Conservation (phyloP, 2,113 vertebrate genomes). For the Sinocyclocheilus anophthalmus region DNA sequence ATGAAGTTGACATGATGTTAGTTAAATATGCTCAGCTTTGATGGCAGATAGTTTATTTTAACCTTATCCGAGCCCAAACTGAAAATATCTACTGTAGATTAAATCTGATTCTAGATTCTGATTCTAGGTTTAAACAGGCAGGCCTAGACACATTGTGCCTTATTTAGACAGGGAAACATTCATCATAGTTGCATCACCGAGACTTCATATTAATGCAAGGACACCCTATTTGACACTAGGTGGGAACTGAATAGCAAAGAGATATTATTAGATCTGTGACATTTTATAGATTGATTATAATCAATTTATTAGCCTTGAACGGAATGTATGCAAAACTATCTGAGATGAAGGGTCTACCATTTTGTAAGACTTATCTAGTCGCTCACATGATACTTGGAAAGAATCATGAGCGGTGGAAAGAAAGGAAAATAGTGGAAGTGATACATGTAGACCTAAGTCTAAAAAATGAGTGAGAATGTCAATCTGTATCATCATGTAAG, state of each 20-base stretch:
- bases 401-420: too few species aligned
- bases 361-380: neutral
- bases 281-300: constrained; percentile 4
- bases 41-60: neutral
- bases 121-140: neutral
- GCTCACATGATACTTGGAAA: neutral
- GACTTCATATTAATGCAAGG: neutral
- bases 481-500: neutral
- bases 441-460: too few species aligned
- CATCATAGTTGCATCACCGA: neutral
- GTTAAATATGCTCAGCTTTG: neutral
- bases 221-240: constrained; percentile 3
- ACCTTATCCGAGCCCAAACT: neutral
- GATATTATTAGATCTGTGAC: constrained; percentile 18
- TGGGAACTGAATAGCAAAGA: neutral
- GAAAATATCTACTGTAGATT: neutral
- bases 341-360: constrained; percentile 20
- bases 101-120: neutral
- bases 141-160: neutral
- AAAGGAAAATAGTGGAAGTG: too few species aligned
- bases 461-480: neutral
- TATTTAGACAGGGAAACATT: constrained; percentile 26
- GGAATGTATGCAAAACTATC: constrained; percentile 17
- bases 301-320: constrained; percentile 25
- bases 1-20: neutral